Evolutionary conservation across 2,113 vertebrate genomes (phyloP).

Genomic region (Phylloscopus trochilus): DNA sequence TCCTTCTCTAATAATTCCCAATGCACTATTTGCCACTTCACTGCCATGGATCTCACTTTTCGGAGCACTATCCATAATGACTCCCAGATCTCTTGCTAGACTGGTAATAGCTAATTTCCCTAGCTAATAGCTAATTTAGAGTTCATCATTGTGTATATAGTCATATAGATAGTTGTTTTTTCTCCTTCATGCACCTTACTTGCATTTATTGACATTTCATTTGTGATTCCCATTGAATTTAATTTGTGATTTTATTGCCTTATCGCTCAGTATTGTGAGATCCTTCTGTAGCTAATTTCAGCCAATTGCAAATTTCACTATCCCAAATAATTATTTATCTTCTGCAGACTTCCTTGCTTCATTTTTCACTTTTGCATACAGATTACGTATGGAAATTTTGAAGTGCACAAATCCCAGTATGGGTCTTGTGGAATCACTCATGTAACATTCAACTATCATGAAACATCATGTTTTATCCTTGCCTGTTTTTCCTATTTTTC

Average conservation of each 20-base stretch:
- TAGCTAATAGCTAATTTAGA: slow-evolving; percentile 10
- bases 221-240: slow-evolving; percentile 13
- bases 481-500: background rate
- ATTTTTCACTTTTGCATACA: background rate
- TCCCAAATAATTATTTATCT: background rate
- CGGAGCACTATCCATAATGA: background rate
- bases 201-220: slow-evolving; percentile 19
- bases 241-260: background rate
- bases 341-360: background rate
- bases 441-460: background rate
- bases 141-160: background rate
- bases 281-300: background rate
- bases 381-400: background rate
- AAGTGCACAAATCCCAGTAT: background rate
- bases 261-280: background rate
- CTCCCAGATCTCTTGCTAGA: background rate
- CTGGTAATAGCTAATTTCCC: background rate
- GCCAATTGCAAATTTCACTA: background rate
- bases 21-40: background rate
- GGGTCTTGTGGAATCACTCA: rapidly evolving
- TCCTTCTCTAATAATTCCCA: background rate
- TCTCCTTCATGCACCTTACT: background rate
- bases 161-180: background rate
- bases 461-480: background rate
- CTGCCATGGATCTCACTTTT: background rate